These are phyloP conservation scores for Acleris literana DNA, from an alignment of 2,888 invertebrate species.

Conservation along the genomic window DNA sequence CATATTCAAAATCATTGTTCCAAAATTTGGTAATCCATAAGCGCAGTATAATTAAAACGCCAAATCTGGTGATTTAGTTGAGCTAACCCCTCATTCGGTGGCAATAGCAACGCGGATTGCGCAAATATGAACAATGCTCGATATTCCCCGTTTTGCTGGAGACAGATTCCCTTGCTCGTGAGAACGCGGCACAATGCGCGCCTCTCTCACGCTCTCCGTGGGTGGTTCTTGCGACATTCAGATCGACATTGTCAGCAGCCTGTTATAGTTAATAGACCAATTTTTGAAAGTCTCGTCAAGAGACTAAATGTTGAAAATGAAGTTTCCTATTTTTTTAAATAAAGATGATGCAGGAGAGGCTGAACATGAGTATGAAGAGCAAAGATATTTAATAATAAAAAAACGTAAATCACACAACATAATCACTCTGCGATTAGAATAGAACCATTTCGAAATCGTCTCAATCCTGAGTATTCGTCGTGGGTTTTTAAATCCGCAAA, in stretches of 20 bases:
- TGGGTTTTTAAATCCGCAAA: no score
- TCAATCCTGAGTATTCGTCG: no score
- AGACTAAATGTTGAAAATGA: background rate
- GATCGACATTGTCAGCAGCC: constrained; percentile 41
- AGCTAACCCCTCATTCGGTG: constrained; percentile 23
- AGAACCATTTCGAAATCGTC: no score
- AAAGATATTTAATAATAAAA: no score
- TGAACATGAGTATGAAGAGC: no score
- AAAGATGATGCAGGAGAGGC: no score
- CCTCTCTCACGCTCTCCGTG: constrained; percentile 72
- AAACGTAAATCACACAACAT: no score
- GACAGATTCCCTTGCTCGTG: constrained; percentile 64
- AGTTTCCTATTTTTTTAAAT: no score
- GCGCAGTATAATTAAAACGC: constrained; percentile 23
- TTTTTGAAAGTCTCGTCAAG: constrained; percentile 6
- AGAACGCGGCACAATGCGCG: constrained; percentile 70
- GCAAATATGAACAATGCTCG: constrained; percentile 60
- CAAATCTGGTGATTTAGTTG: constrained; percentile 26
- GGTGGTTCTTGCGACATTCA: constrained; percentile 73
- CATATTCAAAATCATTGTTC: background rate
- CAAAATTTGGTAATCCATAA: constrained; percentile 4
- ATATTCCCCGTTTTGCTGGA: constrained; percentile 63
- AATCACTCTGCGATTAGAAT: no score
- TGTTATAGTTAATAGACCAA: constrained; percentile 30
- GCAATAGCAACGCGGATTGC: constrained; percentile 45